These are phyloP conservation scores for Cheumatopsyche charites DNA, from an alignment of 1,140 invertebrate species.

Conservation along the genomic window DNA sequence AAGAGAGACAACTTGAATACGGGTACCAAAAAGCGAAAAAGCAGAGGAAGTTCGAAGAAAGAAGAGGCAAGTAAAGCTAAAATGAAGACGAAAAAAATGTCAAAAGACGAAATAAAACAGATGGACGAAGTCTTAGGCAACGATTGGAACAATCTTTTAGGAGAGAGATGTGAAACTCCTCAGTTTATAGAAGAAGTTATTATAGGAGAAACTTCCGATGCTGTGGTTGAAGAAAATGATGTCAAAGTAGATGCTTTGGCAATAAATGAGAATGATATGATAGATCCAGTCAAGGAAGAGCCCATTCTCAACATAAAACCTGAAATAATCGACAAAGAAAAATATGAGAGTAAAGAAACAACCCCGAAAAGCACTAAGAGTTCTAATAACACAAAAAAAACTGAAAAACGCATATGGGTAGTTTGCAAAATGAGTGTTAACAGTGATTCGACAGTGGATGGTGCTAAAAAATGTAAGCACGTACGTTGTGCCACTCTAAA, in stretches of 20 bases:
- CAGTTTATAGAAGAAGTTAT: conserved; percentile 11
- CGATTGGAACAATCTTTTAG: conserved; percentile 38
- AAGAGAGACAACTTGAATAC: conserved; percentile 47
- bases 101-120: conserved; percentile 36
- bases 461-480: conserved; percentile 18
- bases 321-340: background rate
- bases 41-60: conserved; percentile 39
- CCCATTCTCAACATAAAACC: background rate
- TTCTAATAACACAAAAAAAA: background rate
- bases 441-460: background rate
- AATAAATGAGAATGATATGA: background rate
- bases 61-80: conserved; percentile 37
- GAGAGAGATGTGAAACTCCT: background rate
- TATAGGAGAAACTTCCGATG: conserved; percentile 17
- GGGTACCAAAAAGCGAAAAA: conserved; percentile 45
- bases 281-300: background rate
- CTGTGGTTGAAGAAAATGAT: background rate
- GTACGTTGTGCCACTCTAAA: conserved; percentile 8
- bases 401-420: background rate
- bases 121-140: conserved; percentile 40
- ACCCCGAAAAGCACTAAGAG: no score
- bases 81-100: conserved; percentile 40
- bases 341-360: background rate
- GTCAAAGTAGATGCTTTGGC: conserved; percentile 5
- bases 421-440: background rate